Base-by-base conservation (phyloP, 2,888 invertebrate genomes). In the Cheilosia impressa region DNA sequence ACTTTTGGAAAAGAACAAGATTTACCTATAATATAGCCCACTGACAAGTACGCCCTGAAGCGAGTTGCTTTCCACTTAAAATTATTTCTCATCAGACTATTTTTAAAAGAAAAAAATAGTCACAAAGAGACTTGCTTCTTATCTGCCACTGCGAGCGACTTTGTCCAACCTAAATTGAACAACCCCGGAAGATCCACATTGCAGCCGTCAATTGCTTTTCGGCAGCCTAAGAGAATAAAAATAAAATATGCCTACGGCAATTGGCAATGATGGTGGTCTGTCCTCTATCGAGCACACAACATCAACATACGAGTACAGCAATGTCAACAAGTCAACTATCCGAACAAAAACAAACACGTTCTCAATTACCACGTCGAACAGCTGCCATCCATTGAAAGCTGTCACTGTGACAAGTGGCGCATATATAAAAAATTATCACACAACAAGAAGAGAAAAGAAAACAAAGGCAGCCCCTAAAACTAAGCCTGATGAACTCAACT, bases 301-400 rank as follows among this genome's bases (percentile, higher is more conserved):
- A 22, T 22, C 22, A 22, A 22, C 22, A 22, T 22, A 22, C 13
- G 43, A n/a, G 6, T 9, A 2, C 2, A 43, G 4, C 45, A 34
- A 58, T 58, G 38, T 38, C 57, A 58, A 58, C 69, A 71, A 22
- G 47, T 50, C 57, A 58, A 71, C n/a, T 45, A 47, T 38, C 47
- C 22, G 17, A 27, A 27, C 10, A 41, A 60, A 52, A 52, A 60
- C 60, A 72, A 72, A 38, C 43, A 41, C 24, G 47, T 50, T 65
- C 60, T 71, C 63, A 78, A 78, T 65, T 71, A 24, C 50, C 47
- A 50, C 63, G 63, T 58, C 71, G 57, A 71, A 17, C 63, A 62
- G 22, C 19, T 13, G 5, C 19, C 41, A n/a, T 50, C 71, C 24
- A 17, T 41, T 9, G 13, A 53, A 22, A 63, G 13, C 31, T 45